These are phyloP conservation scores for Mantis religiosa DNA, from an alignment of 2,888 invertebrate species.

Conservation along the genomic window DNA sequence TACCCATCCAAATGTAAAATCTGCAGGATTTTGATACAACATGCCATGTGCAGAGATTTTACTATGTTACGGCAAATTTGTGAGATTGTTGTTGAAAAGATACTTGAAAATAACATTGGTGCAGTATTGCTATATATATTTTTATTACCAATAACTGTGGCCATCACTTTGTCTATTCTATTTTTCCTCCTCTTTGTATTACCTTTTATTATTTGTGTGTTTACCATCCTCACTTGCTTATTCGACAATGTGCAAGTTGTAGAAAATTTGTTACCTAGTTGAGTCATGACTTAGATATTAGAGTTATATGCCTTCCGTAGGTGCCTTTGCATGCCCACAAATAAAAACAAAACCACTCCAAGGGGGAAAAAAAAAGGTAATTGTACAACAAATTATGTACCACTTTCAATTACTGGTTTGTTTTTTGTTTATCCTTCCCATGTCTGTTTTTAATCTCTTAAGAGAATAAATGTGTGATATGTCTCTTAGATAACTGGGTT, in stretches of 20 bases:
- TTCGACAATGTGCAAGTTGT: conserved; percentile 1
- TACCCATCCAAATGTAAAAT: background rate
- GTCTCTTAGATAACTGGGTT: background rate
- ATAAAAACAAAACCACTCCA: background rate
- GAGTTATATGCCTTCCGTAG: conserved; percentile 26
- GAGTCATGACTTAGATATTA: conserved; percentile 9
- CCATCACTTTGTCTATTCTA: conserved; percentile 12
- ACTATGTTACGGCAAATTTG: conserved; percentile 1
- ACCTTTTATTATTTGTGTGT: conserved; percentile 13
- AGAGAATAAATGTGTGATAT: conserved; percentile 25
- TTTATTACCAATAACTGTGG: conserved; percentile 20
- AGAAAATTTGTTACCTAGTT: conserved; percentile 11
- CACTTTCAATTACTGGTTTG: background rate
- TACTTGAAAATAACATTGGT: conserved; percentile 8
- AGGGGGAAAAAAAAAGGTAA: background rate
- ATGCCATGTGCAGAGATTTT: background rate
- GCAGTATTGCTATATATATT: conserved; percentile 22
- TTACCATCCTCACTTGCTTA: conserved; percentile 18
- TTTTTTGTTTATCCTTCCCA: conserved; percentile 6
- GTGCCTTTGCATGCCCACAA: conserved; percentile 26
- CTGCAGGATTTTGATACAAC: background rate
- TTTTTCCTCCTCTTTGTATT: conserved; percentile 15
- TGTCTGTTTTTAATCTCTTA: conserved; percentile 23
- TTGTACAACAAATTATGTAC: conserved; percentile 2
- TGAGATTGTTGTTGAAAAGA: background rate